Percentiles rank a stretch among this genome's conserved stretches.
phyloP scores from a whole-genome alignment of 2,113 vertebrate species.

The Daubentonia madagascariensis region DNA sequence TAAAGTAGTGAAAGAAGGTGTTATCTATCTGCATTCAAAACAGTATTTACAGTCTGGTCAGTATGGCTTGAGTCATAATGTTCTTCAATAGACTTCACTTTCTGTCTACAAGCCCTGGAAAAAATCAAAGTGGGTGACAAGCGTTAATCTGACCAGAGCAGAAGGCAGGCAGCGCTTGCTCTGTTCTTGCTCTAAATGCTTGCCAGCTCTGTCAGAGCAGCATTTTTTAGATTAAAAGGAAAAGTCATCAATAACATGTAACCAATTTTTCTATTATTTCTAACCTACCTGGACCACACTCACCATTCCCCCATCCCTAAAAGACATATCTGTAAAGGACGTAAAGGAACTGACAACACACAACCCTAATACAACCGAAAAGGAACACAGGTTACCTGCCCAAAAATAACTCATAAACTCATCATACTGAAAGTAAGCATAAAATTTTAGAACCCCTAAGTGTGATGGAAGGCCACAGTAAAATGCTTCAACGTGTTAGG shows the following conservation, averaged over 20 bases:
- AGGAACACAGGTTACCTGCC: fast-evolving
- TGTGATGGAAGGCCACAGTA: not conserved
- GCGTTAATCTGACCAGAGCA: not conserved
- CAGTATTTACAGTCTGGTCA: not conserved
- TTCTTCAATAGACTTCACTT: not conserved
- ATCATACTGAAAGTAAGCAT: fast-evolving
- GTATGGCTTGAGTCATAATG: not conserved
- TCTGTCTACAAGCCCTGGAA: not conserved
- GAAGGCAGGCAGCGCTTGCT: too few species aligned
- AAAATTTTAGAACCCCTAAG: not conserved
- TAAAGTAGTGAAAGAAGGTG: not conserved
- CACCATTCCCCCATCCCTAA: not conserved
- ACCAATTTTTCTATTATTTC: not conserved
- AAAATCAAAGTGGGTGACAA: not conserved
- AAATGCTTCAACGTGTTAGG: not conserved
- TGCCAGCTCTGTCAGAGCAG: not conserved
- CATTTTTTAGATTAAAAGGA: not conserved
- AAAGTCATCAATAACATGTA: not conserved
- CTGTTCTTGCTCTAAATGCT: not conserved
- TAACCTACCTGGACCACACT: not conserved
- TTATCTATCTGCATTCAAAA: not conserved
- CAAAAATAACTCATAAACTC: not conserved
- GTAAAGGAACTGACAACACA: not conserved
- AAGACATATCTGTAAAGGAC: not conserved
- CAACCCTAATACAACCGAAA: not conserved